Evolutionary conservation across 2,113 vertebrate species (phyloP).

Genomic region (Lucifuga dentata): DNA sequence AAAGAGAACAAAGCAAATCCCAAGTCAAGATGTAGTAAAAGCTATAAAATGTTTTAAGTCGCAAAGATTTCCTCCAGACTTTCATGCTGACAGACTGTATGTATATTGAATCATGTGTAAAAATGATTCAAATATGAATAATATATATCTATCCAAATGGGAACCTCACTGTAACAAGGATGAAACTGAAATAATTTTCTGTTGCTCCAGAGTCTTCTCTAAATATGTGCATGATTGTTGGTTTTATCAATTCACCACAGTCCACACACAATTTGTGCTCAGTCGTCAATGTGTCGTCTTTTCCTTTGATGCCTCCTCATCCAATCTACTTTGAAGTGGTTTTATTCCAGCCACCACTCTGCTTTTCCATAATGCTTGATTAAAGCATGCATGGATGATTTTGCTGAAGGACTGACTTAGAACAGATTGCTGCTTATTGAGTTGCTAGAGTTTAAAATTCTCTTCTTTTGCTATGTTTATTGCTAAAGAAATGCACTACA

Average conservation of each 20-base stretch:
- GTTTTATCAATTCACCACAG: slow-evolving; percentile 54
- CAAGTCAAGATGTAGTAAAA: background rate
- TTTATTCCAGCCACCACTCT: slow-evolving; percentile 27
- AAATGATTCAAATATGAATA: background rate
- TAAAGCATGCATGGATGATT: slow-evolving; percentile 18
- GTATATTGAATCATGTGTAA: background rate
- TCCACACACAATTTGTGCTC: slow-evolving; percentile 36
- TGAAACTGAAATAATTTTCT: slow-evolving; percentile 26
- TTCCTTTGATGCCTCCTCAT: slow-evolving; percentile 62
- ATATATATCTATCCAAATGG: slow-evolving; percentile 13
- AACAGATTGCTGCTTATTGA: slow-evolving; percentile 43
- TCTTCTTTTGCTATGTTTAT: slow-evolving; percentile 6
- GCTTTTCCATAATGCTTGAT: slow-evolving; percentile 14
- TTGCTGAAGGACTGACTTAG: slow-evolving; percentile 33
- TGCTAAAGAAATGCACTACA: slow-evolving; percentile 19
- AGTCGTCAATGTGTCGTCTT: slow-evolving; percentile 40
- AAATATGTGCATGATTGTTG: slow-evolving; percentile 40
- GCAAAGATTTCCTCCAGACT: slow-evolving; percentile 5
- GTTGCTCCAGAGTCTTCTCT: slow-evolving; percentile 47
- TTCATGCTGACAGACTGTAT: slow-evolving; percentile 1
- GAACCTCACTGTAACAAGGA: background rate
- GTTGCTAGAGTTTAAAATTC: slow-evolving; percentile 21
- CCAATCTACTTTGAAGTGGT: slow-evolving; percentile 42
- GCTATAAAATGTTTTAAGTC: background rate
- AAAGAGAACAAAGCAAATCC: no score